Base-by-base conservation (phyloP, 2,888 invertebrate genomes). In the Anticlea derivata region DNA sequence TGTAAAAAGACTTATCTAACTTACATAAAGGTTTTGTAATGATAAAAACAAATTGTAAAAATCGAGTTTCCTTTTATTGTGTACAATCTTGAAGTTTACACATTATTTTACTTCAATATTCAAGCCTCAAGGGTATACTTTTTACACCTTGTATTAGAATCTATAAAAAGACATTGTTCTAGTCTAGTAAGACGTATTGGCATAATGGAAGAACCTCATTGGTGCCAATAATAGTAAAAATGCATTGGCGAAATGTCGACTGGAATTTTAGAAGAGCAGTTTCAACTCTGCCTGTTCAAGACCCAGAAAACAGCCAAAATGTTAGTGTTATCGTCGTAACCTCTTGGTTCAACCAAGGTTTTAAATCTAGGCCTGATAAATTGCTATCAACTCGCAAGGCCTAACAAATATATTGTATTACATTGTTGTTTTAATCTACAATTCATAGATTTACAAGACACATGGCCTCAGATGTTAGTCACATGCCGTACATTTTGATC, bases 91-190 rank as follows among this genome's bases (percentile, higher is more conserved):
- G 53, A 48, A 53, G 46, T 52, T 53, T 48, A 53, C 53, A 53
- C 53, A 48, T 44, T 43, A 53, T 47, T 46, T 52, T 51, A 51
- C 51, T 48, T 52, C 52, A 52, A 48, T 47, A 52, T 35, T 39
- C 44, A 44, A 53, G 48, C 44, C 33, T 53, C 48, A 47, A 53
- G 53, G 48, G 44, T 48, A 48, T 33, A 38, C 43, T 44, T 53
- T 48, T 53, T 53, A 53, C 53, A 53, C 53, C 53, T 53, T 53
- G 53, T 53, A 53, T 53, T 48, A 48, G 53, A 48, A 47, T 53
- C 48, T 53, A 53, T 53, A 53, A 53, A 52, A 53, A 53, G 53
- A 53, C 53, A 53, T 53, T 53, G 53, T 49, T 53, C 44, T 53
- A 45, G 47, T 52, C 52, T 48, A 52, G 41, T 47, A 39, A 38